Evolutionary conservation across 1,140 invertebrate species (phyloP), one percentile per base, ranked within the genome.

Genomic region (Dolichoris vasculosae): DNA sequence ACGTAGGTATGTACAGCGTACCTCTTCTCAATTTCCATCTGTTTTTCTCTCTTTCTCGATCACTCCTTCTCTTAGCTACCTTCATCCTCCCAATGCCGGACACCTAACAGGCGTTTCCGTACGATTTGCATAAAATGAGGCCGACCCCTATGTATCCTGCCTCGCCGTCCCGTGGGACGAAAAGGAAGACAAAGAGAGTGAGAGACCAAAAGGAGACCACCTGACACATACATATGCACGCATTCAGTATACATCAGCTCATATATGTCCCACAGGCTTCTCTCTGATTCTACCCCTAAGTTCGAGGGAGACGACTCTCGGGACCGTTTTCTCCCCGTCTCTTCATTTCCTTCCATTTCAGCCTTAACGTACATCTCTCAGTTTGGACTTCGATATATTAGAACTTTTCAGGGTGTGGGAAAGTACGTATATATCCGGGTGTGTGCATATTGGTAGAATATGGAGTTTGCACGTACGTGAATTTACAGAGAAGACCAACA

Each of bases 101-200:
- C 87, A 88, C 87, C 87, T 88, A 89, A 88, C 88, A 82, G 88
- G 89, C 88, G 87, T 87, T 89, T 90, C 88, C 86, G 82, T 87
- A 87, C 87, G 88, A 90, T 90, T 90, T 90, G 87, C 88, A 90
- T 90, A 87, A 90, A 90, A 90, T 89, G 88, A 90, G 88, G 63
- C 69, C 84, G 71, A 75, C 38, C 40, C 63, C 64, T 30, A 26
- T 69, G 48, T 43, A 55, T 17, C 30, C 0, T n/a, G n/a, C n/a
- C n/a, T n/a, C n/a, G n/a, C 20, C 77, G 35, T 8, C 59, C 55
- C 63, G 20, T 40, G 32, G 35, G 32, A 78, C 26, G n/a, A 38
- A 26, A 15, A 51, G 55, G 30, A 67, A 76, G 3, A 63, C 11
- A 63, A 30, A 69, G 43, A 32, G 30, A 26, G 15, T 7, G 17